Conservation (phyloP, 2,113 vertebrate genomes). For the Petaurus breviceps region DNA sequence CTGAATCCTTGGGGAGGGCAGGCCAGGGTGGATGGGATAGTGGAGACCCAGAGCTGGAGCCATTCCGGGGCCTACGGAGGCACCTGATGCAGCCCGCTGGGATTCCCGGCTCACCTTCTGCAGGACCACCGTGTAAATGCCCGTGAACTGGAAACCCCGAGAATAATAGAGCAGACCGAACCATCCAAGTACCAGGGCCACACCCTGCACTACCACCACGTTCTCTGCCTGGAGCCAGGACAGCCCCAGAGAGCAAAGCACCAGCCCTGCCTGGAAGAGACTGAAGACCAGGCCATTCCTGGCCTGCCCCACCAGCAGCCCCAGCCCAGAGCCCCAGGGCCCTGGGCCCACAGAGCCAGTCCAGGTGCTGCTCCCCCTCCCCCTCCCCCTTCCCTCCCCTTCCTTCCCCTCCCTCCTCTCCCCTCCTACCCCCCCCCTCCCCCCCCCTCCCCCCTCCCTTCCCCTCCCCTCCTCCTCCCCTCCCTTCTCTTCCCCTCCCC, state of each 20-base stretch:
- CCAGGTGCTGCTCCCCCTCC: neutral
- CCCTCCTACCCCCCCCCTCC: too few species aligned
- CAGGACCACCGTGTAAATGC: constrained; percentile 30
- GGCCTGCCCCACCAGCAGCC: too few species aligned
- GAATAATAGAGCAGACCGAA: constrained; percentile 15
- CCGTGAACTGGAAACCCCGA: constrained; percentile 6
- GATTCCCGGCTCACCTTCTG: neutral
- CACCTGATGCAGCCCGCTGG: too few species aligned
- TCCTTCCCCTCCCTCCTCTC: too few species aligned
- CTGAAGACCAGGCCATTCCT: neutral
- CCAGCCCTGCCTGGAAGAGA: neutral
- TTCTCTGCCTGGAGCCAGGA: neutral
- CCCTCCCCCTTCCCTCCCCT: too few species aligned
- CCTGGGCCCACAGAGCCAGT: neutral
- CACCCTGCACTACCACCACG: neutral
- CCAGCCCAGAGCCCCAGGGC: neutral
- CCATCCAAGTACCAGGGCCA: constrained; percentile 20
- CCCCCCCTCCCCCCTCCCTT: too few species aligned
- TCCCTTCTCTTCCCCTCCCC: too few species aligned
- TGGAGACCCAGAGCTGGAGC: neutral
- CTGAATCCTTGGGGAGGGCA: neutral
- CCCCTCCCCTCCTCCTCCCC: too few species aligned
- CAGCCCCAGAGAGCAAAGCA: neutral
- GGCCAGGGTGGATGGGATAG: too few species aligned
- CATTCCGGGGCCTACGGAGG: too few species aligned